phyloP scores from a whole-genome alignment of 2,888 invertebrate genomes.

The Neuroscelio doddi region DNA sequence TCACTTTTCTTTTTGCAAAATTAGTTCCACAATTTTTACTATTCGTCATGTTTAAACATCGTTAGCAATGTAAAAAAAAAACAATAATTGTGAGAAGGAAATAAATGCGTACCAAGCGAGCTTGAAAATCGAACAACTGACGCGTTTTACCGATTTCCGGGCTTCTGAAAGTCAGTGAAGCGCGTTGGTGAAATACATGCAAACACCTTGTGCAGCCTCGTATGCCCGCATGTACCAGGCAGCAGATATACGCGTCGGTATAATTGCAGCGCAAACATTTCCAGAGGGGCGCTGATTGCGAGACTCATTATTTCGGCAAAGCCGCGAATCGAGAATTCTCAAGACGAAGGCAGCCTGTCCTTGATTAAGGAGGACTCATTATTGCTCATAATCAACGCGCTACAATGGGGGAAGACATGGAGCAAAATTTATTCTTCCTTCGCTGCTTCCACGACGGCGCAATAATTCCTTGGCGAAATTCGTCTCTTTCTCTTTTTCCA shows the following conservation, averaged over 20 bases:
- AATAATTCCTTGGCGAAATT: slow-evolving; percentile 16
- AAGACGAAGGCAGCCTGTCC: slow-evolving; percentile 50
- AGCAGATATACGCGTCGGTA: slow-evolving; percentile 25
- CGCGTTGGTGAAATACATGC: slow-evolving; percentile 19
- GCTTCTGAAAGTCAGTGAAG: too few species aligned
- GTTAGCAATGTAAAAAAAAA: too few species aligned
- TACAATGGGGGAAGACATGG: slow-evolving; percentile 46
- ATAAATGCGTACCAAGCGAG: too few species aligned
- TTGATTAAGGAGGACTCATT: slow-evolving; percentile 58
- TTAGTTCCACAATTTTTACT: too few species aligned
- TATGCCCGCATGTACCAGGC: slow-evolving; percentile 32
- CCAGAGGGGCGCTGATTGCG: slow-evolving; percentile 62
- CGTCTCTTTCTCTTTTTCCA: slow-evolving; percentile 3
- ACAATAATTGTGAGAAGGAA: too few species aligned
- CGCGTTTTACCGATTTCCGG: too few species aligned
- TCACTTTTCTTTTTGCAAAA: too few species aligned
- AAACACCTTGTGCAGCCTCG: slow-evolving; percentile 24
- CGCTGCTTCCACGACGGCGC: slow-evolving; percentile 19
- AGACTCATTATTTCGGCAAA: slow-evolving; percentile 67
- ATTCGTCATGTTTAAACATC: too few species aligned
- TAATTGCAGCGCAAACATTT: slow-evolving; percentile 69
- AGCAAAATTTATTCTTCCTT: slow-evolving; percentile 19
- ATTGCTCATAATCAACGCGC: slow-evolving; percentile 66
- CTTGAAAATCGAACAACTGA: too few species aligned
- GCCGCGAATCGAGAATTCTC: slow-evolving; percentile 60